Evolutionary conservation across 2,888 invertebrate species (phyloP), one percentile per base, ranked within the genome.

Genomic region (Polydrusus cervinus): DNA sequence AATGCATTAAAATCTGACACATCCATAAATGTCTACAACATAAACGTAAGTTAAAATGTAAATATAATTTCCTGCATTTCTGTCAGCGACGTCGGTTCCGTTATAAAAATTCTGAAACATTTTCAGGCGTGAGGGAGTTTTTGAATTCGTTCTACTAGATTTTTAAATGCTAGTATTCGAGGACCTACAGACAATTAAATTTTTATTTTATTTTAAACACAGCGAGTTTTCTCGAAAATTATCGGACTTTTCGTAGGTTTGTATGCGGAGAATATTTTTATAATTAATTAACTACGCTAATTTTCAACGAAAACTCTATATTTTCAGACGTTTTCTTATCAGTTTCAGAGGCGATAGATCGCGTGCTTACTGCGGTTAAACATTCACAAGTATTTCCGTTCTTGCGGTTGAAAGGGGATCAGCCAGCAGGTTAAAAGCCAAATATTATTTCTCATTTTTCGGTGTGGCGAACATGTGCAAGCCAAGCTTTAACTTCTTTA

Each of bases 381-480:
- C 64, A 53, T 61, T 71, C 71, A 64, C 71, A 64, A 71, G 61
- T 64, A 71, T 71, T 71, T 71, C 71, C 71, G 71, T 64, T 62
- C 30, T 51, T 67, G 53, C 38, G 66, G 66, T 67, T 43, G 18
- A 40, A 67, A 67, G 34, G 66, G 38, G 30, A 65, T 49, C 47
- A 40, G 43, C 38, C 51, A 18, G 53, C 53, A 55, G 40, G 53
- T 51, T 67, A 53, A 67, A 53, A 65, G 51, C 53, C n/a, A 40
- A 68, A 45, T 68, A 68, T 68, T 55, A 68, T 68, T 68, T 68
- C n/a, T n/a, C 55, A 68, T 68, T 68, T 68, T 68, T 57, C 45
- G 20, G 43, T n/a, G 53, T 51, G 53, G 51, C 14, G 9, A 60
- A 60, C 57, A 60, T 60, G 9, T 60, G 62, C 14, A 14, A 11